Base-by-base conservation (phyloP, 2,797 vertebrate species). In the Fistularia tabacaria region DNA sequence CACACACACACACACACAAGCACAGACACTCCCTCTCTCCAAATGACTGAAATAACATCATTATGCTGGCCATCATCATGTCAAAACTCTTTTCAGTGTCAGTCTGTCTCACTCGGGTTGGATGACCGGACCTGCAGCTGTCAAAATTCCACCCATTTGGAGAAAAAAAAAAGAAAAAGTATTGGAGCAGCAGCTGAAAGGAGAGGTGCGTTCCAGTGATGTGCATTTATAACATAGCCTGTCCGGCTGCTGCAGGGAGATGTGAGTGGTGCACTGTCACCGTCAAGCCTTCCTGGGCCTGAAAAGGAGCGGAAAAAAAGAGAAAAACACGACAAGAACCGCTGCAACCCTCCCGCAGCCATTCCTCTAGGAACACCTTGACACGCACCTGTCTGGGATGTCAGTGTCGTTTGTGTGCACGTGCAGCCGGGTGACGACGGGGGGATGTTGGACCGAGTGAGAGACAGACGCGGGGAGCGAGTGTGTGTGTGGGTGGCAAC, bases 401-500 rank as follows among this genome's bases (percentile, higher is more conserved):
- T 63, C 66, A 61, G 41, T 42, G 42, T 6, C 38, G 54, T 42
- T 38, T 57, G 46, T 51, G 57, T 61, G 75, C 75, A 76, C 9
- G 58, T 63, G 77, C 62, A 55, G 12, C 25, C 25, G 2, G 25
- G 25, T 25, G 25, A 25, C 25, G 25, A 5, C 5, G 25, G 1
- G 36, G 41, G 42, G 41, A 39, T 14, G 14, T 14, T 25, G 7
- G 48, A 9, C 12, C 36, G 14, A 38, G 53, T 39, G 38, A 59
- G 59, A 39, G 56, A 51, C 38, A 8, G 51, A 37, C 12, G 10
- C 6, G 25, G 36, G 10, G 25, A 38, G 60, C 36, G 56, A 14
- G 40, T 8, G 74, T 59, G 73, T 73, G 71, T 15, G 68, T 92
- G 91, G 91, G 91, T 92, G 90, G 90, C 75, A 71, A 69, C 77